Evolutionary conservation across 2,888 invertebrate genomes (phyloP), one percentile per base, ranked within the genome.

Genomic region (Cephalotes varians): DNA sequence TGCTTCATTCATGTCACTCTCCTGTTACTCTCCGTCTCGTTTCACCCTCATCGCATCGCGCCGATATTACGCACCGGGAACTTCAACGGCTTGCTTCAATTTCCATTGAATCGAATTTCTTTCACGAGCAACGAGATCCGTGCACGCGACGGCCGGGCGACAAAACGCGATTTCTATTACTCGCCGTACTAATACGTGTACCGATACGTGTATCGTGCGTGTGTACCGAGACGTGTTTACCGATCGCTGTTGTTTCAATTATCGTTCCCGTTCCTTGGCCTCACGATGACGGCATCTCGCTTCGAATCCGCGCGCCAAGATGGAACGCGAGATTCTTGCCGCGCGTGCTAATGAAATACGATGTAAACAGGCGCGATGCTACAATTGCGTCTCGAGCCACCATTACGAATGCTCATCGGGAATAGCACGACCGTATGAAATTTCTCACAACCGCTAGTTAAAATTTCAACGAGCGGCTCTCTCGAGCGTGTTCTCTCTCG

Each of bases 71-170:
- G 74, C 83, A 74, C 74, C 28, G 73, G 31, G 85, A 84, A 88
- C 86, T 86, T 85, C 86, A 81, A 89, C 85, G 80, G 69, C 83
- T 47, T 72, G 62, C 80, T 81, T 85, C 86, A 65, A 87, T 87
- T 89, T 87, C 85, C 87, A 85, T 87, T 85, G 82, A 89, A 88
- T 88, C 83, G 84, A 82, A 87, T 85, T 89, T 89, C 89, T 86
- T 87, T 86, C 82, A 65, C 81, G 82, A 81, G 73, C 77, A 56
- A 40, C 76, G 62, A 73, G 56, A 77, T 25, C 21, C 18, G 77
- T n/a, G 49, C 7, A 9, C 47, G 49, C 49, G 49, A 31, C 49
- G 65, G 31, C 54, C 25, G 37, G n/a, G n/a, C 37, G 73, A 80
- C 73, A 44, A 18, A 64, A 69, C 44, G 34, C 31, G 49, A 37